phyloP scores from a whole-genome alignment of 2,113 vertebrate genomes.

The Addax nasomaculatus region DNA sequence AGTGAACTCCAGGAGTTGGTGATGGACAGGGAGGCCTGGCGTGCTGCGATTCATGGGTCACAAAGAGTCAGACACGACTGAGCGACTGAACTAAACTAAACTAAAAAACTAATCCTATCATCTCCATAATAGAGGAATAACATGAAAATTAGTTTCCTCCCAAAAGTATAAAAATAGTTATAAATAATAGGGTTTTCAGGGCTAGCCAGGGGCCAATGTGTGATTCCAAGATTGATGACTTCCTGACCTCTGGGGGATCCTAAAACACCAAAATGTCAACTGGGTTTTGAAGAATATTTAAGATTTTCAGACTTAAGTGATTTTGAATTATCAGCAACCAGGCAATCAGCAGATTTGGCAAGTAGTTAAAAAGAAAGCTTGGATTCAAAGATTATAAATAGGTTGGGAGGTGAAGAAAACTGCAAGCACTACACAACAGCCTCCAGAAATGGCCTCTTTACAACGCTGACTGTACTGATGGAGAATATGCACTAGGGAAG shows the following conservation, averaged over 20 bases:
- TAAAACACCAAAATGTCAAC: not conserved
- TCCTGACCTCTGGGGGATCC: not conserved
- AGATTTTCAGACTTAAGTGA: not conserved
- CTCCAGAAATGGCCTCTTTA: not conserved
- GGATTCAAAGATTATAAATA: not conserved
- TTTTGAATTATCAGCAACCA: not conserved
- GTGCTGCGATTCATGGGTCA: no score
- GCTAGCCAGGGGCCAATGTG: not conserved
- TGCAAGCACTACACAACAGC: not conserved
- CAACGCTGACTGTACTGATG: not conserved
- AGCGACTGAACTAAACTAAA: no score
- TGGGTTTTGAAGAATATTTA: constrained; percentile 8
- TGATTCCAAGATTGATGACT: not conserved
- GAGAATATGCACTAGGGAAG: not conserved
- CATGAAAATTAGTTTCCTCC: constrained; percentile 3
- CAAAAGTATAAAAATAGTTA: not conserved
- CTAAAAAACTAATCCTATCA: not conserved
- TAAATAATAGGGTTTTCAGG: not conserved
- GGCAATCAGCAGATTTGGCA: not conserved
- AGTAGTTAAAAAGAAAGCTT: not conserved
- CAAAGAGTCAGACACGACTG: no score
- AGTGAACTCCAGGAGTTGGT: no score
- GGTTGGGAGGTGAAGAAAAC: not conserved
- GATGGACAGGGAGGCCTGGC: no score
- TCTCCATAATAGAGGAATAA: not conserved